phyloP scores from a whole-genome alignment of 2,797 vertebrate genomes.

The Pangasius macronema region DNA sequence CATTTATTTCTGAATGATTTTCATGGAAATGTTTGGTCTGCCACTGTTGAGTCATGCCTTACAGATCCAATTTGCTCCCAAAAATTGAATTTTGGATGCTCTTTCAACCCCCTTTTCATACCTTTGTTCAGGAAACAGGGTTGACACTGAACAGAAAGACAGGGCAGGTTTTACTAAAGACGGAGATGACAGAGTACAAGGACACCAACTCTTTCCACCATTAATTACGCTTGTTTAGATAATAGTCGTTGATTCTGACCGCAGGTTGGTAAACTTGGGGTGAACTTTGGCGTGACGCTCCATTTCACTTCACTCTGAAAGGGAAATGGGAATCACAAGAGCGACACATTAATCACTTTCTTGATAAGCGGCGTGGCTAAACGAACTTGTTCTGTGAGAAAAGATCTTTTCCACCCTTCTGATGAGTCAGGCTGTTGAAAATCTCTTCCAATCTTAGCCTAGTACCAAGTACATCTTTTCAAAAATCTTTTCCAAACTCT shows the following conservation, averaged over 20 bases:
- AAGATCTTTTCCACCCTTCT: slow-evolving; percentile 31
- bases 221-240: slow-evolving; percentile 62
- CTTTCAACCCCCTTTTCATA: background rate
- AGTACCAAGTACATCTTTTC: background rate
- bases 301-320: slow-evolving; percentile 68
- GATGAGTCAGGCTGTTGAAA: slow-evolving; percentile 1
- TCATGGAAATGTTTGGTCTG: slow-evolving; percentile 51
- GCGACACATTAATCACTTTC: slow-evolving; percentile 63
- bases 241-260: slow-evolving; percentile 61
- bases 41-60: slow-evolving; percentile 36
- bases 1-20: slow-evolving; percentile 47
- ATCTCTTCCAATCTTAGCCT: background rate
- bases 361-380: slow-evolving; percentile 58
- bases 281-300: slow-evolving; percentile 61
- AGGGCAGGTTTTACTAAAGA: background rate
- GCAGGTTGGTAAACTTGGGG: slow-evolving; percentile 67
- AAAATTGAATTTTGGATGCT: slow-evolving; percentile 10
- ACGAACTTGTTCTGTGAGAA: slow-evolving; percentile 24
- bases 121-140: slow-evolving; percentile 31
- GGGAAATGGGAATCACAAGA: slow-evolving; percentile 73
- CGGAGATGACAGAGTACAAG: slow-evolving; percentile 8
- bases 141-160: slow-evolving; percentile 30
- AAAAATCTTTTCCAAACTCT: background rate
- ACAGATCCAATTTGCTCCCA: slow-evolving; percentile 21
- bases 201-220: slow-evolving; percentile 35